phyloP scores from a whole-genome alignment of 2,797 vertebrate genomes.

The Syngnathus acus region DNA sequence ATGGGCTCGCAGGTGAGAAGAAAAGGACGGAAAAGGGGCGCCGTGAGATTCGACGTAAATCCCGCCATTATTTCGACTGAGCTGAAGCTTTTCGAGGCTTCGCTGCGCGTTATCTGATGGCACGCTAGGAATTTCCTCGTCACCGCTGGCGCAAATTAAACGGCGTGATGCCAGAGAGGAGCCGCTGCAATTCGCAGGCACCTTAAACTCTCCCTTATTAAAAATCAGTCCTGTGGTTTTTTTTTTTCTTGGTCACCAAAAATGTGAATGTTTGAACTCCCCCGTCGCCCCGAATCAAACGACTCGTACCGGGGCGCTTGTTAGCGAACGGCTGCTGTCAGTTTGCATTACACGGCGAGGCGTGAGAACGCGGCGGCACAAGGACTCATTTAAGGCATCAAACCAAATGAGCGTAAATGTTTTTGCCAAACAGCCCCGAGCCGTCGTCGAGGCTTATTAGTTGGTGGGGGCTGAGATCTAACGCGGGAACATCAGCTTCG shows the following conservation, averaged over 20 bases:
- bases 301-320: not conserved
- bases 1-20: constrained; percentile 45
- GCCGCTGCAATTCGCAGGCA: constrained; percentile 47
- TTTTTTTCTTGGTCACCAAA: constrained; percentile 13
- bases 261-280: constrained; percentile 5
- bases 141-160: constrained; percentile 37
- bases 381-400: constrained; percentile 48
- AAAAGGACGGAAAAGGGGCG: constrained; percentile 28
- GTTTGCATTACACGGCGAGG: constrained; percentile 51
- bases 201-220: constrained; percentile 25
- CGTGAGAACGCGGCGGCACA: constrained; percentile 32
- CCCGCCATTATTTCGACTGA: constrained; percentile 46
- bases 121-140: constrained; percentile 40
- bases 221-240: constrained; percentile 12
- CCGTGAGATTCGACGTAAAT: constrained; percentile 46
- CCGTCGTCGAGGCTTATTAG: constrained; percentile 50
- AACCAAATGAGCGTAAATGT: constrained; percentile 29
- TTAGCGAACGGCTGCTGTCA: constrained; percentile 31
- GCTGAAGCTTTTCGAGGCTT: constrained; percentile 35
- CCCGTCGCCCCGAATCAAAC: not conserved
- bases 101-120: constrained; percentile 55
- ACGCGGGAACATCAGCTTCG: constrained; percentile 2
- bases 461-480: constrained; percentile 37
- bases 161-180: constrained; percentile 25
- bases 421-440: constrained; percentile 45